A percentile compares a stretch with the other conserved stretches of the same genome.
Evolutionary conservation across 2,797 vertebrate species (phyloP).

Genomic region (Siniperca obscura): DNA sequence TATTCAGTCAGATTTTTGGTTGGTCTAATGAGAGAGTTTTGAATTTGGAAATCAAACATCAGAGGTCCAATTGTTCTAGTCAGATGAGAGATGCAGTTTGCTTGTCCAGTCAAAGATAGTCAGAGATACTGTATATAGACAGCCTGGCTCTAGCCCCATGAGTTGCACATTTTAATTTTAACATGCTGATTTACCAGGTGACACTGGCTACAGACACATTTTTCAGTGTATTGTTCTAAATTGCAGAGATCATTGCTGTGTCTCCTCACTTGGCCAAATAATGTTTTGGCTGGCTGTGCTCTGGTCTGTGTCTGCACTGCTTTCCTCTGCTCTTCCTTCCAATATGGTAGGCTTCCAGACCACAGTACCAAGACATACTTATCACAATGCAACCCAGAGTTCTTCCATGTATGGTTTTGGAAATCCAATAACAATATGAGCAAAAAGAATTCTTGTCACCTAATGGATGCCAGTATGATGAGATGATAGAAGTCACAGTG

Average conservation of each 20-base stretch:
- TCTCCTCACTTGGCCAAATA: background rate
- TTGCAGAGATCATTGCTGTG: background rate
- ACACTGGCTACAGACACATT: background rate
- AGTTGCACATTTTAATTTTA: background rate
- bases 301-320: background rate
- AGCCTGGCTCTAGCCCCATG: background rate
- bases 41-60: constrained; percentile 9
- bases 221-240: constrained; percentile 7
- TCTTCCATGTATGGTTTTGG: constrained; percentile 7
- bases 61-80: background rate
- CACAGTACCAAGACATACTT: constrained; percentile 7
- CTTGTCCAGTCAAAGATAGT: constrained; percentile 3
- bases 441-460: constrained; percentile 2
- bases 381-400: constrained; percentile 23
- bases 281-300: constrained; percentile 5
- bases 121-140: background rate
- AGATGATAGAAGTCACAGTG: constrained; percentile 34
- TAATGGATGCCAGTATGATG: constrained; percentile 24
- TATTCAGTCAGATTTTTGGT: constrained; percentile 2
- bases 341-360: constrained; percentile 9
- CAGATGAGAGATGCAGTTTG: background rate
- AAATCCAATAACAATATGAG: constrained; percentile 28
- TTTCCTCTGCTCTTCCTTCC: background rate
- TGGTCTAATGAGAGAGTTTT: constrained; percentile 7
- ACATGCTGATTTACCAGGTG: background rate